A percentile compares a stretch with the other conserved stretches of the same genome.
Evolutionary conservation across 2,888 invertebrate species (phyloP).

Genomic region (Dromius quadrimaculatus): DNA sequence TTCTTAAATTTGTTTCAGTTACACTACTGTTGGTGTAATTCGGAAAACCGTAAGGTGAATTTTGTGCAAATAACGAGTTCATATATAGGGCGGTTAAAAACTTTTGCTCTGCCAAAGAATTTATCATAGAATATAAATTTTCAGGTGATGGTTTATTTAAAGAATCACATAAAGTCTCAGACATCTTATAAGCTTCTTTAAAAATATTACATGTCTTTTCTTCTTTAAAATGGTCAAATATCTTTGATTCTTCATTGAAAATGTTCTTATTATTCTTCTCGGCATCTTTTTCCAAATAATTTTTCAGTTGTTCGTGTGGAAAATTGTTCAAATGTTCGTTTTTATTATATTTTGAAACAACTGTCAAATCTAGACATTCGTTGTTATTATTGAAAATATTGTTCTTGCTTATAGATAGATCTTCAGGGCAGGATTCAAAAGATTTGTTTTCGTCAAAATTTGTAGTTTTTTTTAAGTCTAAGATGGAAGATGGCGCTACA

Average conservation of each 20-base stretch:
- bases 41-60: conserved; percentile 53
- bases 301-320: conserved; percentile 43
- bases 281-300: conserved; percentile 47
- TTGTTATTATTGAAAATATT: conserved; percentile 45
- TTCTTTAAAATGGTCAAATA: conserved; percentile 56
- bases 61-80: conserved; percentile 63
- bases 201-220: conserved; percentile 59
- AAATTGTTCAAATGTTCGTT: conserved; percentile 38
- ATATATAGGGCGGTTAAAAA: conserved; percentile 67
- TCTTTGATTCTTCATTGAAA: conserved; percentile 58
- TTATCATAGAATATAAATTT: conserved; percentile 65
- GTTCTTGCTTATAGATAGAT: conserved; percentile 38
- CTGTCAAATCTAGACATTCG: conserved; percentile 44
- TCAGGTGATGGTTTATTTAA: conserved; percentile 59
- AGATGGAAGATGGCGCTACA: conserved; percentile 67
- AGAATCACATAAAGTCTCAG: conserved; percentile 59
- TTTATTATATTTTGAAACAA: conserved; percentile 48
- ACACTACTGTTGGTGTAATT: conserved; percentile 53
- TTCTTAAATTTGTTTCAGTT: conserved; percentile 41
- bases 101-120: conserved; percentile 66
- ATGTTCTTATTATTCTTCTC: conserved; percentile 60
- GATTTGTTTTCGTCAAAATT: conserved; percentile 29
- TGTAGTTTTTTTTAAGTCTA: conserved; percentile 57
- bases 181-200: conserved; percentile 61
- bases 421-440: conserved; percentile 30